These are phyloP conservation scores for Plectropomus leopardus DNA, from an alignment of 2,113 vertebrate genomes.

Conservation along the genomic window DNA sequence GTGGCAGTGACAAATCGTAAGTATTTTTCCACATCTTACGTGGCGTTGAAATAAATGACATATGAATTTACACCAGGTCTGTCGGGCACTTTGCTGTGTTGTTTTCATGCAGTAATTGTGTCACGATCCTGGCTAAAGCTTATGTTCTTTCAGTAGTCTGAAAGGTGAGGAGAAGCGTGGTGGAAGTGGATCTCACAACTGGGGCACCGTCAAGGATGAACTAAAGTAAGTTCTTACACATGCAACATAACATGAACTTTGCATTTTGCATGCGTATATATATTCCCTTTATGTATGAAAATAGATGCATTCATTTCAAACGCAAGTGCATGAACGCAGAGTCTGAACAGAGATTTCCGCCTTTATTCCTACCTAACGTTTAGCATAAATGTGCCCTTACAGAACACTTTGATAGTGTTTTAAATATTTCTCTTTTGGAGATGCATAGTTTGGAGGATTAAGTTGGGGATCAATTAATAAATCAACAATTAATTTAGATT, in stretches of 20 bases:
- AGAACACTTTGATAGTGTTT: not conserved
- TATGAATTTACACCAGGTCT: not conserved
- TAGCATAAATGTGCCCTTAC: no score
- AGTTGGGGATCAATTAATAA: no score
- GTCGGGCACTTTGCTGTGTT: not conserved
- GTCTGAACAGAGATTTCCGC: no score
- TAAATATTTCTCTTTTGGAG: not conserved
- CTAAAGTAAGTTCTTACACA: slow-evolving; percentile 87
- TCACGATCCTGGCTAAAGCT: slow-evolving; percentile 62
- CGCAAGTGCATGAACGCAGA: no score
- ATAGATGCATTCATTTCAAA: no score
- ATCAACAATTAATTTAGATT: no score
- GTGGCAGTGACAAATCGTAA: slow-evolving; percentile 98
- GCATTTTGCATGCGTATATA: no score
- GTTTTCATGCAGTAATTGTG: not conserved
- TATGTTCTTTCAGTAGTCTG: slow-evolving; percentile 94
- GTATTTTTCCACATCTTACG: slow-evolving; percentile 60
- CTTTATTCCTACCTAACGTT: no score
- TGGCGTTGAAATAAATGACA: not conserved
- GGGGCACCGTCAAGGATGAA: slow-evolving; percentile 99
- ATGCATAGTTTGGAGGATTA: no score
- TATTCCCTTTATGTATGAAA: no score
- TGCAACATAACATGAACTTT: not conserved
- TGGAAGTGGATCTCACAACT: slow-evolving; percentile 98
- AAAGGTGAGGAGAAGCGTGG: slow-evolving; percentile 98